phyloP scores from a whole-genome alignment of 2,113 vertebrate genomes.

The Edolisoma coerulescens region DNA sequence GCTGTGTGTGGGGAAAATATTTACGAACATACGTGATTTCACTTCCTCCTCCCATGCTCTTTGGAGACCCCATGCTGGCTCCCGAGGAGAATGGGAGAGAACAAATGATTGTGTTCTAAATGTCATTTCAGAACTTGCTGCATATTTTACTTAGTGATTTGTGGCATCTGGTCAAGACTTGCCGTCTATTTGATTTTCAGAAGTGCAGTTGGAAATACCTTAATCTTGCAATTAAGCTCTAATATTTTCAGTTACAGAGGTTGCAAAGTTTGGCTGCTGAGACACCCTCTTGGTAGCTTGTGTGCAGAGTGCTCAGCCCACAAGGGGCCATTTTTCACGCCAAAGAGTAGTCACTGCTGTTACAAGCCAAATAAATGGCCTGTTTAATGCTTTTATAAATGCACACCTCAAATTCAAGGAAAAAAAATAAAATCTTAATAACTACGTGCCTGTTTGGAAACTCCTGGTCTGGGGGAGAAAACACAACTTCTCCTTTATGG shows the following conservation, averaged over 20 bases:
- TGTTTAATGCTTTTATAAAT: constrained; percentile 9
- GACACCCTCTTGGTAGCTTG: neutral
- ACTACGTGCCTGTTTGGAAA: neutral
- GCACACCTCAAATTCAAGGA: neutral
- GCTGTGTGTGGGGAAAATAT: neutral
- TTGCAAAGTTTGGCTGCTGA: neutral
- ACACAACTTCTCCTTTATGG: neutral
- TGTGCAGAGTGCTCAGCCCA: neutral
- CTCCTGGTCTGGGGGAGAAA: rapidly evolving
- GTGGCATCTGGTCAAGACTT: constrained; percentile 24
- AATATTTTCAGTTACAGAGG: neutral
- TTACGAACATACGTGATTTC: neutral
- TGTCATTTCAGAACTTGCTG: constrained; percentile 7
- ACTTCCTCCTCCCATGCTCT: constrained; percentile 15
- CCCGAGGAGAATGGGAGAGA: neutral
- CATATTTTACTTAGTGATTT: neutral
- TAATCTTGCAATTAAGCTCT: constrained; percentile 14
- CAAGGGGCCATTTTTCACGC: constrained; percentile 8
- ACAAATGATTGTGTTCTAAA: constrained; percentile 33
- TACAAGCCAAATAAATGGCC: neutral
- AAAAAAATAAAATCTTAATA: neutral
- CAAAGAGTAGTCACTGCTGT: neutral
- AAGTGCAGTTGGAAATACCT: constrained; percentile 2
- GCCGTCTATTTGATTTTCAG: neutral
- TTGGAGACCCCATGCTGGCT: neutral